Percentiles rank a stretch among this genome's conserved stretches.
phyloP scores from a whole-genome alignment of 2,797 vertebrate species.

The Argentina silus region DNA sequence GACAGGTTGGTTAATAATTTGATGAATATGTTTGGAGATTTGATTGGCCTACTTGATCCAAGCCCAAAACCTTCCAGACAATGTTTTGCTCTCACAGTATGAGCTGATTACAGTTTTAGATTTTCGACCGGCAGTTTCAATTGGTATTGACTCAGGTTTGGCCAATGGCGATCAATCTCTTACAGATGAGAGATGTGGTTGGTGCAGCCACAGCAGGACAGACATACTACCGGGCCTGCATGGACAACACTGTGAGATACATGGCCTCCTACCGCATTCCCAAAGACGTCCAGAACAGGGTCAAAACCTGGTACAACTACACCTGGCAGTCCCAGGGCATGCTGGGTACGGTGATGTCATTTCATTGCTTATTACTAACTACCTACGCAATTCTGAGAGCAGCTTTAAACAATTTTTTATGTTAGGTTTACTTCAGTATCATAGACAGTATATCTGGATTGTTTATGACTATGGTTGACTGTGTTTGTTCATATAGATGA shows the following conservation, averaged over 20 bases:
- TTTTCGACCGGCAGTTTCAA: not conserved
- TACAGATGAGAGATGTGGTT: constrained; percentile 95
- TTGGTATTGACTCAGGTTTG: not conserved
- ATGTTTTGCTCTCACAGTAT: not conserved
- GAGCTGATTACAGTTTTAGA: not conserved
- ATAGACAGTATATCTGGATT: not conserved
- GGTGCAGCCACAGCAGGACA: constrained; percentile 93
- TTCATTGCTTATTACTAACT: not conserved
- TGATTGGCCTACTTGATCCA: not conserved
- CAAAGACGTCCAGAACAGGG: constrained; percentile 88
- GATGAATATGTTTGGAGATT: not conserved
- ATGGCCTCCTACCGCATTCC: constrained; percentile 96
- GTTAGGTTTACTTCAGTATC: too few relatives aligned
- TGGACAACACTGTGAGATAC: constrained; percentile 97
- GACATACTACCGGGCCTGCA: constrained; percentile 92
- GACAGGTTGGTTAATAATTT: constrained; percentile 81
- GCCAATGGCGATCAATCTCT: constrained; percentile 1
- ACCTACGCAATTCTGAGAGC: not conserved
- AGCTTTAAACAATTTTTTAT: too few relatives aligned
- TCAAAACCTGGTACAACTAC: constrained; percentile 98
- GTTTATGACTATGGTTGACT: not conserved
- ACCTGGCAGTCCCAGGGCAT: constrained; percentile 99
- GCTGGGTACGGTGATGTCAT: constrained; percentile 85
- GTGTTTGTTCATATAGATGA: constrained; percentile 79
- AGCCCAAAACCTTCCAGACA: not conserved